Conservation (phyloP, 2,888 invertebrate genomes). For the Andrena flavipes region DNA sequence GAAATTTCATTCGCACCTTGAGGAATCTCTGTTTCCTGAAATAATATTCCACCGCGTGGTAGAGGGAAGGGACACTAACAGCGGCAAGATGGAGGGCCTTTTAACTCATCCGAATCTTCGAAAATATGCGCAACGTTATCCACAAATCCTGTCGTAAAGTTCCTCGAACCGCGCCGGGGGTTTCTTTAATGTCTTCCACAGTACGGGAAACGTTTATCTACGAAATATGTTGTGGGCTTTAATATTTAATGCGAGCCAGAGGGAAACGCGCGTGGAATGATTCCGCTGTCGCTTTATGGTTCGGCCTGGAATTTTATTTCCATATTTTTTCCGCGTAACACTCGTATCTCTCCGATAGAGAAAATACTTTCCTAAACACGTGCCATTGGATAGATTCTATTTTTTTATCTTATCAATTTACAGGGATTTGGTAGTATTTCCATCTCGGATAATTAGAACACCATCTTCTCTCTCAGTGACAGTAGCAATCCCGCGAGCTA, state of each 20-base stretch:
- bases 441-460: neutral
- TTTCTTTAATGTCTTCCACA: constrained; percentile 22
- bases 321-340: neutral
- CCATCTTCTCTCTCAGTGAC: neutral
- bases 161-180: neutral
- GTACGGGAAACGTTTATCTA: constrained; percentile 7
- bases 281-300: constrained; percentile 19
- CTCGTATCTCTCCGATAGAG: too few species aligned
- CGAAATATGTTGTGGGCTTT: neutral
- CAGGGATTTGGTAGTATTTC: too few species aligned
- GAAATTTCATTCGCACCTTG: neutral
- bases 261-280: neutral
- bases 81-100: neutral
- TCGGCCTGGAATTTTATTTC: constrained; percentile 1
- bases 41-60: neutral
- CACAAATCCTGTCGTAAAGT: constrained; percentile 38
- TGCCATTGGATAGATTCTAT: too few species aligned
- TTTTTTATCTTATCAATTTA: too few species aligned
- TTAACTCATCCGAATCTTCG: constrained; percentile 29
- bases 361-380: too few species aligned
- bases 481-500: too few species aligned
- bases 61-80: neutral
- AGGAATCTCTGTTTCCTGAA: neutral
- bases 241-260: constrained; percentile 20
- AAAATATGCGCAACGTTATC: constrained; percentile 27